Conservation (phyloP, 2,797 vertebrate species). For the Falco columbarius region DNA sequence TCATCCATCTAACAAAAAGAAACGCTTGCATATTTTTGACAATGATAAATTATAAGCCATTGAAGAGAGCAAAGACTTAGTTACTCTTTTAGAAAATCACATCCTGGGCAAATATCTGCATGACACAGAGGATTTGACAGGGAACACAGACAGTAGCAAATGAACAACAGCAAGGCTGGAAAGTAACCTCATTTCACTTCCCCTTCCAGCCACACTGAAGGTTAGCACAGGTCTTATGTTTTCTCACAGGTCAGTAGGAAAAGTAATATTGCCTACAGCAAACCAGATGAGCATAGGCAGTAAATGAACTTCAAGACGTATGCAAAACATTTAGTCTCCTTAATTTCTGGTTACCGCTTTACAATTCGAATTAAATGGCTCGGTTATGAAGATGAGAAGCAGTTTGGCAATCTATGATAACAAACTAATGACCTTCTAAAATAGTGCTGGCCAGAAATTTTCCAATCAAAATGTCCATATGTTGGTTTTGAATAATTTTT, state of each 20-base stretch:
- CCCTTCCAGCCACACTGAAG: background rate
- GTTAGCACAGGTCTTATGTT: background rate
- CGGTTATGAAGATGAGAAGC: background rate
- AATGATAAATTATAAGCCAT: conserved; percentile 57
- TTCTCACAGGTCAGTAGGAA: background rate
- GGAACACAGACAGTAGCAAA: background rate
- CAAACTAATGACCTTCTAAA: background rate
- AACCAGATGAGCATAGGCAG: background rate
- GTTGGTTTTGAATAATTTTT: background rate
- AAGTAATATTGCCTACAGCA: background rate
- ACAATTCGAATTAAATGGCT: background rate
- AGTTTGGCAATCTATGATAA: background rate
- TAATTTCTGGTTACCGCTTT: background rate
- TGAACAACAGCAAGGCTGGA: background rate
- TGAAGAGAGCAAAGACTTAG: conserved; percentile 46
- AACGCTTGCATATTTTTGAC: conserved; percentile 57
- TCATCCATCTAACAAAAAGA: conserved; percentile 36
- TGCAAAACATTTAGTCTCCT: background rate
- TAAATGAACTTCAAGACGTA: background rate
- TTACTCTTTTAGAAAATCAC: conserved; percentile 49
- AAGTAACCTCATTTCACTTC: conserved; percentile 14
- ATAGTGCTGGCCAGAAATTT: background rate
- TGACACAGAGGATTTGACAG: conserved; percentile 11
- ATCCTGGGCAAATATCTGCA: conserved; percentile 40
- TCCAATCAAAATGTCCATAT: background rate